A percentile compares a stretch with the other conserved stretches of the same genome.
Conservation (phyloP, 2,113 vertebrate genomes). For the Gambusia affinis region DNA sequence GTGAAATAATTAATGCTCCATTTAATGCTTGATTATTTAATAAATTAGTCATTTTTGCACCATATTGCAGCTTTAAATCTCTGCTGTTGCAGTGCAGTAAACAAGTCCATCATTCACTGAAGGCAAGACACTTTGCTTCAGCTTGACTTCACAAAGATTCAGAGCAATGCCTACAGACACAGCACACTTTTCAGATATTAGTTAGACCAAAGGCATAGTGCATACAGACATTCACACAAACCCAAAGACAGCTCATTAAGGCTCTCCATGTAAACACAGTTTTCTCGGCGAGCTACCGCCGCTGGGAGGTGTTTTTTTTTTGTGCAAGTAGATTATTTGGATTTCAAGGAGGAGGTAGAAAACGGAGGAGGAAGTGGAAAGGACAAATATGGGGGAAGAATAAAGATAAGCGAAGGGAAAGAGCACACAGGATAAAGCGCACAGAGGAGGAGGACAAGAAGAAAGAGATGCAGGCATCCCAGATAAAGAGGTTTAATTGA, state of each 20-base stretch:
- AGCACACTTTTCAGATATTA: constrained; percentile 26
- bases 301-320: constrained; percentile 23
- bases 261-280: constrained; percentile 49
- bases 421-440: constrained; percentile 26
- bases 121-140: constrained; percentile 41
- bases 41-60: background rate
- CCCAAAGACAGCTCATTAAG: constrained; percentile 40
- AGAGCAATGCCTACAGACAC: constrained; percentile 18
- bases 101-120: constrained; percentile 41
- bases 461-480: constrained; percentile 47
- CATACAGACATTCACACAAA: constrained; percentile 25
- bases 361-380: constrained; percentile 9
- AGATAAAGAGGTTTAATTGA: constrained; percentile 76
- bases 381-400: constrained; percentile 24
- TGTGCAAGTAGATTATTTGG: constrained; percentile 30
- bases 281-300: constrained; percentile 20
- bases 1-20: background rate
- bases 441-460: constrained; percentile 24
- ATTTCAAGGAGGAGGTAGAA: constrained; percentile 57
- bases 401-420: constrained; percentile 41
- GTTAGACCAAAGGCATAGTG: constrained; percentile 28
- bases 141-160: constrained; percentile 56
- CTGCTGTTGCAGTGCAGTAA: constrained; percentile 7
- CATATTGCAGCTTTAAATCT: background rate
- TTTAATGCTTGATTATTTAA: background rate